Conservation (phyloP, 2,888 invertebrate genomes). For the Amblyjoppa fuscipennis region DNA sequence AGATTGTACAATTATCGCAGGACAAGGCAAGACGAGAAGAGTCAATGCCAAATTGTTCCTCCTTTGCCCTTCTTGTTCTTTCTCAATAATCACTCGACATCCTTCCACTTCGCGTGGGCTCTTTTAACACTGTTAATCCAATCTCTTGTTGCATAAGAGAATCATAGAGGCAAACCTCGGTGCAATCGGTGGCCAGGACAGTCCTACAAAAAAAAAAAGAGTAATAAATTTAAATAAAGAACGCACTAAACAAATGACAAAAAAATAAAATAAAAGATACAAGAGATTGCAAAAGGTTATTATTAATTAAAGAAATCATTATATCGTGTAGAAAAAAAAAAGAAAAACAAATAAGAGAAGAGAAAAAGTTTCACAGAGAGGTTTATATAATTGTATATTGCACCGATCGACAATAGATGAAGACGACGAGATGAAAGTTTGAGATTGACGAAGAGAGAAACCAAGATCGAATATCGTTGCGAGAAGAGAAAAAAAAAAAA, state of each 20-base stretch:
- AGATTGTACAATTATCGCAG: slow-evolving; percentile 21
- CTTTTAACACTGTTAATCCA: slow-evolving; percentile 42
- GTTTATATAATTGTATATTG: slow-evolving; percentile 72
- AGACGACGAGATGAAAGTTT: slow-evolving; percentile 69
- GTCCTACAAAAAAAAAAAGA: slow-evolving; percentile 26
- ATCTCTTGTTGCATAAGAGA: slow-evolving; percentile 14
- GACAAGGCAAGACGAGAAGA: slow-evolving; percentile 66
- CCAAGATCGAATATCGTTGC: slow-evolving; percentile 34
- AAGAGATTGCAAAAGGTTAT: slow-evolving; percentile 29
- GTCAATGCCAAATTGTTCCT: slow-evolving; percentile 40
- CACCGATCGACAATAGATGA: slow-evolving; percentile 82
- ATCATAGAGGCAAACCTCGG: slow-evolving; percentile 43
- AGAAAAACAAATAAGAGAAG: slow-evolving; percentile 34
- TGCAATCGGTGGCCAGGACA: slow-evolving; percentile 43
- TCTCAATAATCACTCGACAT: slow-evolving; percentile 11
- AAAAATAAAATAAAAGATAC: slow-evolving; percentile 52
- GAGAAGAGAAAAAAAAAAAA: slow-evolving; percentile 13
- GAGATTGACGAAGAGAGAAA: slow-evolving; percentile 17
- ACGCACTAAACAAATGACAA: slow-evolving; percentile 50
- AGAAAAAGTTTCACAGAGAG: slow-evolving; percentile 53
- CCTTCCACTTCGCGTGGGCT: slow-evolving; percentile 1
- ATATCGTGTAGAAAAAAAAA: slow-evolving; percentile 42
- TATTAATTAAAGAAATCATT: slow-evolving; percentile 23
- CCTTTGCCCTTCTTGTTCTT: not conserved
- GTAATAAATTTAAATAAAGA: slow-evolving; percentile 46